Percentiles rank a stretch among this genome's conserved stretches.
Conservation (phyloP, 2,797 vertebrate species). For the Emys orbicularis region DNA sequence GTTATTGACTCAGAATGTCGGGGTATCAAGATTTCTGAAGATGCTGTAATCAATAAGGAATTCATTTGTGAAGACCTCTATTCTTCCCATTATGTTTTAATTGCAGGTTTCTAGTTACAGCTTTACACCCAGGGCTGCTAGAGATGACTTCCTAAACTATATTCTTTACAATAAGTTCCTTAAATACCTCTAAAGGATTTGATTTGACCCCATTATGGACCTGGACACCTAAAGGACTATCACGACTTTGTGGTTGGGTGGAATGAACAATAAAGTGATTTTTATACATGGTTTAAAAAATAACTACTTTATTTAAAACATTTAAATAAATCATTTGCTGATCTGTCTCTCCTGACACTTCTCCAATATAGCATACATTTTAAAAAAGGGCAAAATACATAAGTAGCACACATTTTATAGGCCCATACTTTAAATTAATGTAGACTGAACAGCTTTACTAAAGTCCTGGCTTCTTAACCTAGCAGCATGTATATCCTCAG, state of each 20-base stretch:
- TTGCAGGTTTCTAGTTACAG: background rate
- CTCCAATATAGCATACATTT: background rate
- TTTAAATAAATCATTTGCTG: accelerated
- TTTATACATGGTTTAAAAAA: background rate
- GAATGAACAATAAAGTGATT: background rate
- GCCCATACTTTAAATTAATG: background rate
- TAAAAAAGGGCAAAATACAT: background rate
- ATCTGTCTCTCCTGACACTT: background rate
- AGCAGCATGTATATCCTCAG: background rate
- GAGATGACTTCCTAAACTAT: background rate
- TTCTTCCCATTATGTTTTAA: background rate
- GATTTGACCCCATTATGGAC: too few relatives aligned
- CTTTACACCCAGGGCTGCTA: background rate
- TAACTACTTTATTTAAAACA: background rate
- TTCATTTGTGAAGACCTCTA: background rate
- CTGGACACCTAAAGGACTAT: accelerated
- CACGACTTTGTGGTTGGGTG: background rate
- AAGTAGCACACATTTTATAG: background rate
- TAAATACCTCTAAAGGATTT: background rate
- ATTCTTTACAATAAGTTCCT: background rate
- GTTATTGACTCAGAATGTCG: background rate
- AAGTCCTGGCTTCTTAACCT: background rate
- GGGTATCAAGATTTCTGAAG: background rate
- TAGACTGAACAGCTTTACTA: background rate
- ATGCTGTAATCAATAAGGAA: background rate